Conservation (phyloP, 2,797 vertebrate genomes). For the Poeciliopsis gracilis region DNA sequence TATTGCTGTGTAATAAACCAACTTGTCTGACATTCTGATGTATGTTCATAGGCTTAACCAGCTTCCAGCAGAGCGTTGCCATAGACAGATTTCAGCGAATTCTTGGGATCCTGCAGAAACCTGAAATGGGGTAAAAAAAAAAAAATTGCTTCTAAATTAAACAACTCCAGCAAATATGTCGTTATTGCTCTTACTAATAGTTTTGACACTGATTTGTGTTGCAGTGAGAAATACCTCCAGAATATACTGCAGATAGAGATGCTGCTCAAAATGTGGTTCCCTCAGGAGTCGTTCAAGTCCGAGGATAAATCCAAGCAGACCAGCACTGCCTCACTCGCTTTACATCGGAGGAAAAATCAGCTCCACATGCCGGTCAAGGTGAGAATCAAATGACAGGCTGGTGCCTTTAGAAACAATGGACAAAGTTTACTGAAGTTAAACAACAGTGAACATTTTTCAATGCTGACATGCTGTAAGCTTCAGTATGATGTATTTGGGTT, state of each 20-base stretch:
- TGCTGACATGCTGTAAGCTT: no score
- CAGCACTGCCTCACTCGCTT: conserved; percentile 32
- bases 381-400: conserved; percentile 4
- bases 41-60: conserved; percentile 83
- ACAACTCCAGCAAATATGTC: background rate
- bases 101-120: conserved; percentile 88
- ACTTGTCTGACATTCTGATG: conserved; percentile 5
- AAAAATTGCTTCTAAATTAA: background rate
- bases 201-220: background rate
- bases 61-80: conserved; percentile 91
- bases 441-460: no score
- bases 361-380: conserved; percentile 72
- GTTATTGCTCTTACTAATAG: background rate
- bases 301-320: conserved; percentile 23
- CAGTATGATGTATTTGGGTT: no score
- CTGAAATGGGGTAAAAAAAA: conserved; percentile 88
- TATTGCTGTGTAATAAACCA: background rate
- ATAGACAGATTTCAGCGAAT: conserved; percentile 91
- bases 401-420: background rate
- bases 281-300: conserved; percentile 66
- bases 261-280: conserved; percentile 92
- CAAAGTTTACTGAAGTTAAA: no score
- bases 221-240: conserved; percentile 86
- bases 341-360: conserved; percentile 67
- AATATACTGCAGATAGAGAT: conserved; percentile 89